Conservation (phyloP, 2,113 vertebrate species). For the Puntigrus tetrazona region DNA sequence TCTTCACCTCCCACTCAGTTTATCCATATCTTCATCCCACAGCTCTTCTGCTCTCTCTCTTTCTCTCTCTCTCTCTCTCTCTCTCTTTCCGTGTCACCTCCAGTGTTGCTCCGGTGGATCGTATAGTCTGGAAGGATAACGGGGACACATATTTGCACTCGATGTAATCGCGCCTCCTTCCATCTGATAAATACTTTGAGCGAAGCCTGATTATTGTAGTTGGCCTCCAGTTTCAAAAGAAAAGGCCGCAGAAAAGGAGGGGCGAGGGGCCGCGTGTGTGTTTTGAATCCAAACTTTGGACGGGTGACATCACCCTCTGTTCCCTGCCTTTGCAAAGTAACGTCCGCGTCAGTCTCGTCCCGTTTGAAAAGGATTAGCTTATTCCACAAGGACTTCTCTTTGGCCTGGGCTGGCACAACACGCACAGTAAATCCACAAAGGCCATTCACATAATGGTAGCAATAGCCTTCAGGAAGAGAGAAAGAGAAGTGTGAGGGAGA, state of each 20-base stretch:
- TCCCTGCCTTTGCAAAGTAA: constrained; percentile 66
- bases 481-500: not conserved
- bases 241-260: constrained; percentile 36
- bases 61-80: constrained; percentile 35
- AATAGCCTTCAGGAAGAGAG: constrained; percentile 62
- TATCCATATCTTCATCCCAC: constrained; percentile 27
- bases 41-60: constrained; percentile 24
- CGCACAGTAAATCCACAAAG: constrained; percentile 66
- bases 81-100: constrained; percentile 40
- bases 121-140: constrained; percentile 70
- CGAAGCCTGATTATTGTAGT: constrained; percentile 71
- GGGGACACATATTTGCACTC: constrained; percentile 73
- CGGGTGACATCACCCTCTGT: constrained; percentile 65
- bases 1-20: constrained; percentile 46
- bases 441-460: constrained; percentile 71
- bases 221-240: constrained; percentile 69
- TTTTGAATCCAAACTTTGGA: constrained; percentile 73
- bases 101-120: constrained; percentile 19
- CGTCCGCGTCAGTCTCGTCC: constrained; percentile 68
- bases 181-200: constrained; percentile 72
- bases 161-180: constrained; percentile 69
- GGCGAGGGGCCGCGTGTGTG: constrained; percentile 54
- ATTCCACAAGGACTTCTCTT: constrained; percentile 70
- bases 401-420: constrained; percentile 66
- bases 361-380: constrained; percentile 70